phyloP scores from a whole-genome alignment of 2,113 vertebrate genomes.

The Pleuronectes platessa region DNA sequence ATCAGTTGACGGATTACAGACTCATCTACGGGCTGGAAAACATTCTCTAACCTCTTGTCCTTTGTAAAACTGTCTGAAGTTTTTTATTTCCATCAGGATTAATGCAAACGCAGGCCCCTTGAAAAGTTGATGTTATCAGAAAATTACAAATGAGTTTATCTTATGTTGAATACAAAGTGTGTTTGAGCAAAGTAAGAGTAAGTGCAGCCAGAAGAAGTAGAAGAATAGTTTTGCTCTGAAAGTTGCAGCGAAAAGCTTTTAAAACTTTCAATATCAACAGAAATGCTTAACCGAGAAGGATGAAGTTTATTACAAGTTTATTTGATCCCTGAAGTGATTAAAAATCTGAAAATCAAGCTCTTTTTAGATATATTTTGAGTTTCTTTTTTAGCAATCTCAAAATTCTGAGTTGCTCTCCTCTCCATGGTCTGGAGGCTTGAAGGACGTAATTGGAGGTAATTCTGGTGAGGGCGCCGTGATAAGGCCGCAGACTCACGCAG shows the following conservation, averaged over 20 bases:
- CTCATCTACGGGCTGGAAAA: slow-evolving; percentile 21
- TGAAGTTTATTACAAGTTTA: too few relatives aligned
- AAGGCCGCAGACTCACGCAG: slow-evolving; percentile 58
- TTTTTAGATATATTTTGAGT: slow-evolving; percentile 35
- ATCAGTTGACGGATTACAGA: slow-evolving; percentile 30
- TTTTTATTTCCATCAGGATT: slow-evolving; percentile 4
- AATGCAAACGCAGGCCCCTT: background rate
- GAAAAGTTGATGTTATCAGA: slow-evolving; percentile 15
- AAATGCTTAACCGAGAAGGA: too few relatives aligned
- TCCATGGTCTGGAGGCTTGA: slow-evolving; percentile 46
- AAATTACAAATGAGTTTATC: slow-evolving; percentile 27
- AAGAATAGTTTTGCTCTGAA: too few relatives aligned
- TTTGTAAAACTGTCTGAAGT: background rate
- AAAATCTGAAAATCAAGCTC: background rate
- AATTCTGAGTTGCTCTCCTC: slow-evolving; percentile 35
- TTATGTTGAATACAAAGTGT: background rate
- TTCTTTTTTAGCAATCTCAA: slow-evolving; percentile 24
- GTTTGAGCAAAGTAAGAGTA: background rate
- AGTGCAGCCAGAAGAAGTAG: background rate
- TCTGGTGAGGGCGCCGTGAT: slow-evolving; percentile 47
- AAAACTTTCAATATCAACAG: too few relatives aligned
- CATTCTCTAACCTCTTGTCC: slow-evolving; percentile 15
- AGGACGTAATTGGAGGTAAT: slow-evolving; percentile 69
- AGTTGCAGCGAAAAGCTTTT: too few relatives aligned
- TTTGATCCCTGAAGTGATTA: background rate